A percentile compares a stretch with the other conserved stretches of the same genome.
Evolutionary conservation across 2,888 invertebrate genomes (phyloP).

Genomic region (Drosophila kokeensis): DNA sequence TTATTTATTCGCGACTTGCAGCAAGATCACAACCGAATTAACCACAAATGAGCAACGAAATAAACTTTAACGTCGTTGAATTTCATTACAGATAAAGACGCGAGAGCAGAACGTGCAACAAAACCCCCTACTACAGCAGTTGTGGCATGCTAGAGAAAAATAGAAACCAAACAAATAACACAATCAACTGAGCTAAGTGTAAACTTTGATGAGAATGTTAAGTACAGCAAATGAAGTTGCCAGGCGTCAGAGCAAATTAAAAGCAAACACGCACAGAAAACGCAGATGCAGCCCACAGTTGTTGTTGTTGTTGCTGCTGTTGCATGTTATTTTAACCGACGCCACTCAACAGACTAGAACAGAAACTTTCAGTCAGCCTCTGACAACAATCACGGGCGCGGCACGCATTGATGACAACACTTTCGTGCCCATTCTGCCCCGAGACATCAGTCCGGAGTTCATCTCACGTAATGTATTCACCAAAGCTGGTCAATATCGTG

Average conservation of each 20-base stretch:
- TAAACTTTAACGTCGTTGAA: conserved; percentile 22
- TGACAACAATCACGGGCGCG: conserved; percentile 58
- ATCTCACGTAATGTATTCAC: conserved; percentile 82
- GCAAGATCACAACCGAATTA: conserved; percentile 22
- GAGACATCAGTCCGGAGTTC: conserved; percentile 72
- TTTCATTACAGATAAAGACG: conserved; percentile 54
- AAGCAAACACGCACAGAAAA: conserved; percentile 73
- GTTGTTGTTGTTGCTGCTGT: conserved; percentile 30
- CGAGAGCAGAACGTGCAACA: conserved; percentile 32
- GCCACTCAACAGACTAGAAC: conserved; percentile 14
- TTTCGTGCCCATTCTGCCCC: conserved; percentile 81
- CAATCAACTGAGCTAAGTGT: conserved; percentile 7
- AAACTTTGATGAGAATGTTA: conserved; percentile 61
- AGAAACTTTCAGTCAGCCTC: conserved; percentile 64
- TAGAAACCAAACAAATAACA: conserved; percentile 8
- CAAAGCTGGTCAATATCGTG: conserved; percentile 81
- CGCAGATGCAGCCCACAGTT: conserved; percentile 54
- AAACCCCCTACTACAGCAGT: conserved; percentile 12
- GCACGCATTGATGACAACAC: conserved; percentile 68
- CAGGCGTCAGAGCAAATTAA: conserved; percentile 58
- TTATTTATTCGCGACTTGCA: conserved; percentile 48
- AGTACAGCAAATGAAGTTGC: conserved; percentile 51
- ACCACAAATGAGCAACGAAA: conserved; percentile 18
- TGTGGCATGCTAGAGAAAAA: conserved; percentile 54
- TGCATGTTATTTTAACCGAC: conserved; percentile 24